Percentiles rank a stretch among this genome's conserved stretches.
These are phyloP conservation scores for Malurus elegans DNA, from an alignment of 2,113 vertebrate species.

Conservation along the genomic window DNA sequence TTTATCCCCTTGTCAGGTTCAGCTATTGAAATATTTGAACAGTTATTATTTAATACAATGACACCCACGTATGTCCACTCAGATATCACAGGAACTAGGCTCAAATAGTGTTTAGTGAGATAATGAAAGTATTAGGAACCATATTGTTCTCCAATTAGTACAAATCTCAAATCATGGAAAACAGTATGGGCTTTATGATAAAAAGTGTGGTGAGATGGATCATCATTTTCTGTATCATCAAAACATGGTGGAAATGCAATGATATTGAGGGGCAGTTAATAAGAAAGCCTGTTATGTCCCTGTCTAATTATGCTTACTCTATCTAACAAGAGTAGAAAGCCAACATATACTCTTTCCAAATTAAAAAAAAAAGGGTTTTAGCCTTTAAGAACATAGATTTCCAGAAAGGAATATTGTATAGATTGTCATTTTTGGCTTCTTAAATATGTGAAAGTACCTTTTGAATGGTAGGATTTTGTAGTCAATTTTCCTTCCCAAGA, in stretches of 20 bases:
- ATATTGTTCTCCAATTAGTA: background rate
- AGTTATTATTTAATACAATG: background rate
- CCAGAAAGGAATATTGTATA: background rate
- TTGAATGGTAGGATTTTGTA: background rate
- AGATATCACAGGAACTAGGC: background rate
- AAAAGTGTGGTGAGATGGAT: background rate
- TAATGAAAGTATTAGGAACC: background rate
- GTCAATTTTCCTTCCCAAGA: background rate
- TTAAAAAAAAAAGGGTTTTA: background rate
- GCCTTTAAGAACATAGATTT: background rate
- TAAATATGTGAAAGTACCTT: background rate
- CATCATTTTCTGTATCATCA: background rate
- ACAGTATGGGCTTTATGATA: background rate
- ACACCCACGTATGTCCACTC: background rate
- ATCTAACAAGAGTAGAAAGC: background rate
- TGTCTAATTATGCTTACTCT: background rate
- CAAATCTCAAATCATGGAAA: background rate
- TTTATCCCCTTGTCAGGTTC: background rate
- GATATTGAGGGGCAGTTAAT: background rate
- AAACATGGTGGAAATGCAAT: background rate
- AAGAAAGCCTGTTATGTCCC: background rate
- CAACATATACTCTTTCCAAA: background rate
- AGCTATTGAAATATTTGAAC: background rate
- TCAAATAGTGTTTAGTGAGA: background rate
- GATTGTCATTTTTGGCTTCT: background rate